These are phyloP conservation scores for Zaprionus davidi DNA, from an alignment of 1,140 invertebrate genomes.

Conservation along the genomic window DNA sequence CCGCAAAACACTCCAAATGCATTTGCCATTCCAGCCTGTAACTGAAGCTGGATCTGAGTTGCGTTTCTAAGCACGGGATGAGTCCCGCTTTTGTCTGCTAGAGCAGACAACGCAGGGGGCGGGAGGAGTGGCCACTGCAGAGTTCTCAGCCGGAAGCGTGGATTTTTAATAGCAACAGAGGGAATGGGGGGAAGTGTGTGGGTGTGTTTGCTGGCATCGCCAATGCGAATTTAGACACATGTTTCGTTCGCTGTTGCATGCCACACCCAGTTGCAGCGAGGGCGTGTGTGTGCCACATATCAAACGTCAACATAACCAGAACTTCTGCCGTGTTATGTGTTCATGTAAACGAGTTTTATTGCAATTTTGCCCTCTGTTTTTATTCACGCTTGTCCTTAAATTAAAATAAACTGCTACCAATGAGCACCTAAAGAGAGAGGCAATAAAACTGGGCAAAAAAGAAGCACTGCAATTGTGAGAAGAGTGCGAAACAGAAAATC, in stretches of 20 bases:
- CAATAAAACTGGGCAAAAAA: background rate
- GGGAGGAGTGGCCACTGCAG: constrained; percentile 16
- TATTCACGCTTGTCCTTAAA: constrained; percentile 28
- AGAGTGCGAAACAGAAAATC: too few species aligned
- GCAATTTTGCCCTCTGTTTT: constrained; percentile 10
- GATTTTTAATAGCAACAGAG: constrained; percentile 65
- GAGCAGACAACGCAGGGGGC: background rate
- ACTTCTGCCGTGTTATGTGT: constrained; percentile 33
- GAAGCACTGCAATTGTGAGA: background rate
- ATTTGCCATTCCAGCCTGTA: constrained; percentile 65
- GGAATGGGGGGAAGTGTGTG: background rate
- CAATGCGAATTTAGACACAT: constrained; percentile 77
- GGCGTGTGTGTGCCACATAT: constrained; percentile 61
- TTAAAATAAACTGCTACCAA: constrained; percentile 37
- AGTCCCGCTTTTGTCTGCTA: constrained; percentile 4
- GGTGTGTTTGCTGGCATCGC: constrained; percentile 36
- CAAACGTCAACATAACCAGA: constrained; percentile 47
- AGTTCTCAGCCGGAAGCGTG: constrained; percentile 67
- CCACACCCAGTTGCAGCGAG: constrained; percentile 29
- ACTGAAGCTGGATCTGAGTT: constrained; percentile 4
- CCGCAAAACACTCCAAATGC: constrained; percentile 79
- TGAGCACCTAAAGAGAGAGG: background rate
- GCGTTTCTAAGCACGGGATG: constrained; percentile 3
- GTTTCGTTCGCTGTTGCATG: constrained; percentile 48
- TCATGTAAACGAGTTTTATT: constrained; percentile 40